Evolutionary conservation across 2,113 vertebrate species (phyloP).

Genomic region (Anarhynchus alexandrinus): DNA sequence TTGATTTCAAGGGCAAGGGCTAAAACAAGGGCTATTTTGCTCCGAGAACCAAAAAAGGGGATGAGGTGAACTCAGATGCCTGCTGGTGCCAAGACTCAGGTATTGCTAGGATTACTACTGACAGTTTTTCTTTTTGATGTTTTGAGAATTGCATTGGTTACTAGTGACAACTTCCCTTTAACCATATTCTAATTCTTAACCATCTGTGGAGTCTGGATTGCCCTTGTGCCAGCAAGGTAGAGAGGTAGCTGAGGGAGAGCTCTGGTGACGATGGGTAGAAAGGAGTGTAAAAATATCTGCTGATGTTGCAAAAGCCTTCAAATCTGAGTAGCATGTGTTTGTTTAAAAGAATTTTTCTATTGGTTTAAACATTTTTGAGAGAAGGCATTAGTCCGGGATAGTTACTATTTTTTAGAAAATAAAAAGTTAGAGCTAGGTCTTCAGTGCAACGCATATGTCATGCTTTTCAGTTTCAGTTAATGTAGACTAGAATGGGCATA

Average conservation of each 20-base stretch:
- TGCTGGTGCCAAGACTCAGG: rapidly evolving
- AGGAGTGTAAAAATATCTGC: rapidly evolving
- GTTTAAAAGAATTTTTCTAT: background rate
- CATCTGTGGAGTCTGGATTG: background rate
- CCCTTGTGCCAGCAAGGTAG: background rate
- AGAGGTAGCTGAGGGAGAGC: background rate
- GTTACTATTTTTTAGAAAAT: background rate
- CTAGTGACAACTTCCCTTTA: background rate
- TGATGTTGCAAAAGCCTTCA: background rate
- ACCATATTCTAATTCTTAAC: background rate
- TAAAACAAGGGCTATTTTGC: background rate
- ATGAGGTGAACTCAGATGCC: background rate
- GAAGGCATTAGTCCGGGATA: background rate
- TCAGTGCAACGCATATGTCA: background rate
- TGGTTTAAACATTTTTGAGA: background rate
- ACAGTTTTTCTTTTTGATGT: background rate
- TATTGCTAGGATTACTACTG: background rate
- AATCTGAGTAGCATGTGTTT: background rate
- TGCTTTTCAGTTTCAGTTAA: background rate
- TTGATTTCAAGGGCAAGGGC: background rate
- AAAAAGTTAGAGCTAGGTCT: background rate
- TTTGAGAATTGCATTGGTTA: background rate
- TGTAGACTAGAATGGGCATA: background rate
- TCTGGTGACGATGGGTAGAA: background rate
- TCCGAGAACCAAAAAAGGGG: background rate